Conservation (phyloP, 2,888 invertebrate genomes). For the Argyra leucocephala region DNA sequence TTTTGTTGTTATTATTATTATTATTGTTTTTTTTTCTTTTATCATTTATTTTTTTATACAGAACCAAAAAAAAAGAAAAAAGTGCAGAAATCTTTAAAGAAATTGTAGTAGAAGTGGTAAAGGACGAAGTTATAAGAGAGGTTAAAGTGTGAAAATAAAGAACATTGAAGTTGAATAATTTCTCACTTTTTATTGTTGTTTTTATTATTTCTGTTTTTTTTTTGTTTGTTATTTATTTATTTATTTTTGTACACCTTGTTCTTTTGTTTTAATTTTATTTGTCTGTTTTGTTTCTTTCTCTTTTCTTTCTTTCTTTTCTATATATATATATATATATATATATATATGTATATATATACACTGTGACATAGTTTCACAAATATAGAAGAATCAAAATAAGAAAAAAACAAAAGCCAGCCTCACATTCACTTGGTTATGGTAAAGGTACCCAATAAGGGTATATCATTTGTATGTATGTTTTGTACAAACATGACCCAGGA, state of each 20-base stretch:
- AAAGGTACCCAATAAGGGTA: no score
- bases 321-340: no score
- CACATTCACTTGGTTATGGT: no score
- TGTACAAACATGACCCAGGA: no score
- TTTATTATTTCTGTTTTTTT: neutral
- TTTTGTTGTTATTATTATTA: neutral
- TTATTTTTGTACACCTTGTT: neutral
- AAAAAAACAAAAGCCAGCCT: no score
- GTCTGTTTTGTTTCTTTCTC: neutral
- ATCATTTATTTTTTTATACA: neutral
- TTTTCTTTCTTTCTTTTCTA: neutral
- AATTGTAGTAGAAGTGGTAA: neutral
- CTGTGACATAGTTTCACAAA: neutral
- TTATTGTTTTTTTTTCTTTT: neutral
- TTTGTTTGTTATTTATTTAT: neutral
- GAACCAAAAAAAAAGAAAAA: neutral
- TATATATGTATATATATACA: neutral
- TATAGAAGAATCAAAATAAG: no score
- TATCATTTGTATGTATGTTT: no score
- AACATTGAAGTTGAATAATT: neutral
- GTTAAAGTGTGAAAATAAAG: slow-evolving; percentile 3
- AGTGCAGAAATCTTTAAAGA: neutral
- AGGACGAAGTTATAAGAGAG: neutral
- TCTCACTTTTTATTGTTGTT: neutral
- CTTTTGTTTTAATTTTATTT: neutral